These are phyloP conservation scores for Aphis gossypii DNA, from an alignment of 1,140 invertebrate species.

Conservation along the genomic window DNA sequence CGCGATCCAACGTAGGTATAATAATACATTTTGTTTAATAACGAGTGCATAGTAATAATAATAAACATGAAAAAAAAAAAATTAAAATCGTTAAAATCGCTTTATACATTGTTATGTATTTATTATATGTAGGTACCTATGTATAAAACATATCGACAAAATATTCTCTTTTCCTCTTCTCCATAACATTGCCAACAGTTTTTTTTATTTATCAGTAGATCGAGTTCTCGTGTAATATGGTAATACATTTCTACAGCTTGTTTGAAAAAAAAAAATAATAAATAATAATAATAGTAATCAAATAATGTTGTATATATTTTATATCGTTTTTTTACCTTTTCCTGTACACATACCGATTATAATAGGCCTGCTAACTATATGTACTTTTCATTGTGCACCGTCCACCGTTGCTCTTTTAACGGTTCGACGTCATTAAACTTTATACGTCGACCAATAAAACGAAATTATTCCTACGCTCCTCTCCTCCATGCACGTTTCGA, in stretches of 20 bases:
- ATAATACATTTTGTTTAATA: not conserved
- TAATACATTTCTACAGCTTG: not conserved
- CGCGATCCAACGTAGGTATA: not conserved
- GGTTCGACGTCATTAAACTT: not conserved
- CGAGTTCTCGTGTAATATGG: not conserved
- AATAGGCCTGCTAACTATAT: not conserved
- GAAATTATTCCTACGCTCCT: not conserved
- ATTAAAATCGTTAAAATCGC: constrained; percentile 11
- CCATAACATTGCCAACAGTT: not conserved
- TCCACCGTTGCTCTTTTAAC: not conserved
- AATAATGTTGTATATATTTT: not conserved
- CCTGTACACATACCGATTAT: not conserved
- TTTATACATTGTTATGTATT: constrained; percentile 1
- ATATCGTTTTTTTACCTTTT: not conserved
- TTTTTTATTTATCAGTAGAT: not conserved
- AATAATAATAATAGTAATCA: not conserved
- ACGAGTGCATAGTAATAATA: constrained; percentile 8
- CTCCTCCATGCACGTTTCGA: not conserved
- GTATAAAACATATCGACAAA: not conserved
- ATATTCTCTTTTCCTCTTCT: not conserved
- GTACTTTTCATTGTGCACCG: not conserved
- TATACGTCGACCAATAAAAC: not conserved
- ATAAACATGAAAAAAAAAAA: not conserved
- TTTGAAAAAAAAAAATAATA: not conserved
- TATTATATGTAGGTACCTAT: not conserved